Evolutionary conservation across 2,888 invertebrate genomes (phyloP), one percentile per base, ranked within the genome.

Genomic region (Acronicta aceris): DNA sequence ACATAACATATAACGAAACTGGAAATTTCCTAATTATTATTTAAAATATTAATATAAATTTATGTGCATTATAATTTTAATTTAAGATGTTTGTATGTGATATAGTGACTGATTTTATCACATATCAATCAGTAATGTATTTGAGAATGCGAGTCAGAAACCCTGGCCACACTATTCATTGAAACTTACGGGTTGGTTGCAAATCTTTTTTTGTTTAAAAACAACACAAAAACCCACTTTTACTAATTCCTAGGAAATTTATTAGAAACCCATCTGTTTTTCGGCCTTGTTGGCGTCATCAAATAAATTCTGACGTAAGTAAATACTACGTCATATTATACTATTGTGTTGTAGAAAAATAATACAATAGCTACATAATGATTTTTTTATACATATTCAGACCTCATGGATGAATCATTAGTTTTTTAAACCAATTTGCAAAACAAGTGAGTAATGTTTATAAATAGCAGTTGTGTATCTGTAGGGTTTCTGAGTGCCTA

Each of bases 71-170:
- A 52, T 42, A 55, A 68, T 56, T 51, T 59, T 54, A 55, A 69
- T 74, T 74, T 69, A 73, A 75, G 74, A 71, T 73, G 52, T 76
- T 79, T 73, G 70, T 79, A 73, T 83, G 79, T 83, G 70, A 81
- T 84, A 74, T 73, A 75, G 78, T 76, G 83, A 84, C 82, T 86
- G 82, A 86, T 83, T 82, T 81, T 81, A 74, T 79, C 78, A 81
- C 81, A 83, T 87, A 85, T 84, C 83, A 78, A 74, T 65, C 72
- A 71, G 63, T n/a, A n/a, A n/a, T 74, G 75, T 72, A 75, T 71
- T 64, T 67, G 54, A 38, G 59, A 27, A 38, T 62, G 47, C 52
- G 42, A 30, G 52, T 45, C 40, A 43, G 65, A 59, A 58, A 58
- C 46, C 30, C 21, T 25, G 10, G 41, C 17, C n/a, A 36, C 3